Evolutionary conservation across 2,888 invertebrate genomes (phyloP).

Genomic region (Agriopis leucophaearia): DNA sequence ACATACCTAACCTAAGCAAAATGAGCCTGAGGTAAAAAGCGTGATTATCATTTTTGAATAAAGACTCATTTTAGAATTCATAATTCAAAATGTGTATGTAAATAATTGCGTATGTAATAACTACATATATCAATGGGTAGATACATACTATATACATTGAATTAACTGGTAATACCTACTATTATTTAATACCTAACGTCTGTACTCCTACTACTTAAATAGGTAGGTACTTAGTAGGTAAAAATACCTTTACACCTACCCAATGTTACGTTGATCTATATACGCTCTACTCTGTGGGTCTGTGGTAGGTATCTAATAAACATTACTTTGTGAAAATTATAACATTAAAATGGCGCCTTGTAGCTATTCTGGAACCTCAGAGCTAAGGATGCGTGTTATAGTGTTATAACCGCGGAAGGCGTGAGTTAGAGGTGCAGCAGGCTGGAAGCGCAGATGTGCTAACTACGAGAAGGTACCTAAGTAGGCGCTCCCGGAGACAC

Average conservation of each 20-base stretch:
- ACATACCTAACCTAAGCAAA: not conserved
- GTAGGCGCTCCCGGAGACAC: not conserved
- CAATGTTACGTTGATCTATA: no score
- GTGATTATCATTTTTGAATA: not conserved
- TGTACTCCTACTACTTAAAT: no score
- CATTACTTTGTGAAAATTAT: not conserved
- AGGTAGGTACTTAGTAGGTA: no score
- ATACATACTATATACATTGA: no score
- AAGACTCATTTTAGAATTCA: no score
- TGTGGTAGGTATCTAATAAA: not conserved
- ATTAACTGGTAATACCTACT: no score
- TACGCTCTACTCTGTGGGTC: no score
- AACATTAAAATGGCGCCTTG: not conserved
- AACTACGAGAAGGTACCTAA: slow-evolving; percentile 3
- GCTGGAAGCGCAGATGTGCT: slow-evolving; percentile 37
- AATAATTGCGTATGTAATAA: no score
- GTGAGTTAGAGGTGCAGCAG: slow-evolving; percentile 28
- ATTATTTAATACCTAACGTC: no score
- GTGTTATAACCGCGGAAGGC: slow-evolving; percentile 22
- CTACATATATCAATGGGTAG: no score
- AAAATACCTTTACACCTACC: no score
- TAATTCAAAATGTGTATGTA: no score
- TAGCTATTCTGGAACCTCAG: not conserved
- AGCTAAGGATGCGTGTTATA: slow-evolving; percentile 15
- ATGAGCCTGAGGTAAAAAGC: not conserved